phyloP scores from a whole-genome alignment of 2,797 vertebrate species.

The Heteromormyrus szaboi region DNA sequence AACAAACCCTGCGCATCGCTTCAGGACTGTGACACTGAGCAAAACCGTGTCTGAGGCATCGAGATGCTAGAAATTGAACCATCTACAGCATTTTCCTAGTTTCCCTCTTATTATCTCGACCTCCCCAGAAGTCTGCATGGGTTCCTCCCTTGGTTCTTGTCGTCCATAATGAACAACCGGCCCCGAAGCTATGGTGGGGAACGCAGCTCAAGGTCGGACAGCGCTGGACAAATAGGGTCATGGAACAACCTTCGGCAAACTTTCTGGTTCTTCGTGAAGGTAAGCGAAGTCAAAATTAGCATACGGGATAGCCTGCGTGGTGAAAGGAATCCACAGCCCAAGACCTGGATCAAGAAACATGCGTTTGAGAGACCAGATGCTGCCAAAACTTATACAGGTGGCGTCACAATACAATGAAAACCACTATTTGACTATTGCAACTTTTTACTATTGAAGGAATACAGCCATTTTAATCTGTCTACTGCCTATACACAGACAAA shows the following conservation, averaged over 20 bases:
- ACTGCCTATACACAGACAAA: background rate
- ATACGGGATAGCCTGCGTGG: background rate
- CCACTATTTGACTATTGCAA: background rate
- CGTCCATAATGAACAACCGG: background rate
- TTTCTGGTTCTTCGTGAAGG: background rate
- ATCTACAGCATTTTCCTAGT: background rate
- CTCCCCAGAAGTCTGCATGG: background rate
- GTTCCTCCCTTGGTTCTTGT: background rate
- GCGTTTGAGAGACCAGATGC: background rate
- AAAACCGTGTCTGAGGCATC: background rate
- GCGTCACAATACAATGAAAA: background rate
- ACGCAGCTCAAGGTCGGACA: background rate
- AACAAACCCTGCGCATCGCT: slow-evolving; percentile 4
- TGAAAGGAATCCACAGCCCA: background rate
- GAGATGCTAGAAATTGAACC: background rate
- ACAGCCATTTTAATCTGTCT: background rate
- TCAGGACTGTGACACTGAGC: slow-evolving; percentile 3
- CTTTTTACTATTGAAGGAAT: background rate
- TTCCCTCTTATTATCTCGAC: background rate
- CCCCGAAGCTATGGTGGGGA: background rate
- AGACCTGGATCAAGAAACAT: background rate
- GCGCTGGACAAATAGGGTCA: background rate
- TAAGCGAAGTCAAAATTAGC: background rate
- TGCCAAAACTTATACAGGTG: background rate
- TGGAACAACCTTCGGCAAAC: background rate